A percentile compares a stretch with the other conserved stretches of the same genome.
phyloP scores from a whole-genome alignment of 2,888 invertebrate species.

The Trypoxylon attenuatum region DNA sequence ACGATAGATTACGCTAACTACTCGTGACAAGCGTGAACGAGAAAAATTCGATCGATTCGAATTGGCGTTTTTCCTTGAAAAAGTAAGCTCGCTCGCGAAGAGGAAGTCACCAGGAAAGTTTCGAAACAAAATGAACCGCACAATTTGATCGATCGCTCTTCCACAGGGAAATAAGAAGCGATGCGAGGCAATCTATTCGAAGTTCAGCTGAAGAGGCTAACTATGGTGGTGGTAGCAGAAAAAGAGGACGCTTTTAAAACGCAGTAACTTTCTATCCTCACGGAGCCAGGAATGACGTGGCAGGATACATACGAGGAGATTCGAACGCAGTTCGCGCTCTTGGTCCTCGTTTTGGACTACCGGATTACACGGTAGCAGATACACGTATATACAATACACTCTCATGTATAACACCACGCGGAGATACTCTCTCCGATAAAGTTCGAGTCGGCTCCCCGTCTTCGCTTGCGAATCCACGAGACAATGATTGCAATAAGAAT shows the following conservation, averaged over 20 bases:
- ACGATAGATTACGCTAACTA: background rate
- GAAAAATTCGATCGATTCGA: background rate
- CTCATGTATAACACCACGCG: no score
- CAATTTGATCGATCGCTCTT: background rate
- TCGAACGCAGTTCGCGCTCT: constrained; percentile 11
- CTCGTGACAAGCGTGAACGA: background rate
- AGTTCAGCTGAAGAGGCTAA: background rate
- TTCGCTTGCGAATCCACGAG: background rate
- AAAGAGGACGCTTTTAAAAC: background rate
- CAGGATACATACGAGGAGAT: constrained; percentile 12
- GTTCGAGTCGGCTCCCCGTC: constrained; percentile 5
- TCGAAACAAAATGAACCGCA: background rate
- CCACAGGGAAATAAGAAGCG: background rate
- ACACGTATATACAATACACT: background rate
- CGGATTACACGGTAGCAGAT: constrained; percentile 22
- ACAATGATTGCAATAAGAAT: constrained; percentile 24
- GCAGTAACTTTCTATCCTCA: constrained; percentile 13
- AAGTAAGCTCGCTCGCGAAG: no score
- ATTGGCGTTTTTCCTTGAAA: background rate
- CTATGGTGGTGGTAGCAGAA: background rate
- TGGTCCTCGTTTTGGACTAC: background rate
- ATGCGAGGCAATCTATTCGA: no score
- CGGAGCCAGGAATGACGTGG: constrained; percentile 22
- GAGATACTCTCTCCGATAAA: constrained; percentile 20
- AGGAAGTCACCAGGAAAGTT: background rate